These are phyloP conservation scores for Lepidurus apus DNA, from an alignment of 1,140 invertebrate genomes.

Conservation along the genomic window DNA sequence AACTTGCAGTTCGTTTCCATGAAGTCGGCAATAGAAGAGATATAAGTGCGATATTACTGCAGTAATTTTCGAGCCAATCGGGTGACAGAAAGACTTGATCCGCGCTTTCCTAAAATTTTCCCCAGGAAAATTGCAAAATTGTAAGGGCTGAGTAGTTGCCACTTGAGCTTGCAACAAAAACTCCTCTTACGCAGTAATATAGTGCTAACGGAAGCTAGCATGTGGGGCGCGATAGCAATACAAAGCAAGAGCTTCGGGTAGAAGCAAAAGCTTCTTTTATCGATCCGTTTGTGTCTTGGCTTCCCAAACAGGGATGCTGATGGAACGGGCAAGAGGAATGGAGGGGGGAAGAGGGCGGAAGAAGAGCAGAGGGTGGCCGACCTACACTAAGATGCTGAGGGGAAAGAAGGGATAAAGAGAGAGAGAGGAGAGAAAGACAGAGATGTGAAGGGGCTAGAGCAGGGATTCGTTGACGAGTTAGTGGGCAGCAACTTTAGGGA, in stretches of 20 bases:
- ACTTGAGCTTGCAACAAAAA: too few relatives aligned
- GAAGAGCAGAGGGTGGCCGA: background rate
- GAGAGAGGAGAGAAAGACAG: background rate
- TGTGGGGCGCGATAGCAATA: too few relatives aligned
- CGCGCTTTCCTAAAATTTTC: too few relatives aligned
- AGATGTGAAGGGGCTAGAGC: background rate
- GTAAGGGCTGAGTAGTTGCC: too few relatives aligned
- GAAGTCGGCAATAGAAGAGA: too few relatives aligned
- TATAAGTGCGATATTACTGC: too few relatives aligned
- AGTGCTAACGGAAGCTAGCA: too few relatives aligned
- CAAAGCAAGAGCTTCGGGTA: background rate
- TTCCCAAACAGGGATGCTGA: conserved; percentile 2
- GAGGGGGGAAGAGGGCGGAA: background rate
- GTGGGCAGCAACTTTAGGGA: conserved; percentile 4
- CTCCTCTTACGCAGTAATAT: too few relatives aligned
- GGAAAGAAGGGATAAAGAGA: background rate
- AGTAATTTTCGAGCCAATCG: too few relatives aligned
- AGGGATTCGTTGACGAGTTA: background rate
- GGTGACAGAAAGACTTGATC: too few relatives aligned
- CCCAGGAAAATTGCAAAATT: too few relatives aligned
- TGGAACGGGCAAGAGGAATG: background rate
- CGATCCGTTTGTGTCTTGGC: conserved; percentile 17
- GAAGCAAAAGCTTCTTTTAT: background rate
- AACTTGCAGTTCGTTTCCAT: too few relatives aligned
- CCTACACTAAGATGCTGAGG: background rate